These are phyloP conservation scores for Monodelphis domestica DNA, from an alignment of 2,797 vertebrate species.

Conservation along the genomic window DNA sequence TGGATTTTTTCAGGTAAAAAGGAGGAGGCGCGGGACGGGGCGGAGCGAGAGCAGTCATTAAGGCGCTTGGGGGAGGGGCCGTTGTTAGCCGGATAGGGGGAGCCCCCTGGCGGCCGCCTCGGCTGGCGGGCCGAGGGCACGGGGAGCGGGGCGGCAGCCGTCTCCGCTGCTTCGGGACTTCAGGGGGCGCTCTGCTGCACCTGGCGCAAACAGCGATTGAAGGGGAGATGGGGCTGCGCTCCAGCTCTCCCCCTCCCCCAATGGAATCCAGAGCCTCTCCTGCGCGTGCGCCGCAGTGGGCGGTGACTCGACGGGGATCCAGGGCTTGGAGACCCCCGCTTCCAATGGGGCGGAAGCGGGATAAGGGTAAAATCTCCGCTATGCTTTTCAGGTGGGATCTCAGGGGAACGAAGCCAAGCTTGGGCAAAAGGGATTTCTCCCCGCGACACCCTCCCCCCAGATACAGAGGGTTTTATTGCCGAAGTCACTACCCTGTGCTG, in stretches of 20 bases:
- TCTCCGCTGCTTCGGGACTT: not conserved
- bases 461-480: too few species aligned
- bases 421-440: too few species aligned
- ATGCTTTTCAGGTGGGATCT: too few species aligned
- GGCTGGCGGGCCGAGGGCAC: conserved; percentile 21
- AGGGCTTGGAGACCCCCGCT: too few species aligned
- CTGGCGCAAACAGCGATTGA: not conserved
- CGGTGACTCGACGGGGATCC: too few species aligned
- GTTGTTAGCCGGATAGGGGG: not conserved
- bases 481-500: too few species aligned
- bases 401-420: rapidly evolving
- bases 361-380: not conserved
- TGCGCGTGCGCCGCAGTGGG: too few species aligned
- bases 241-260: not conserved
- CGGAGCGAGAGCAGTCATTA: not conserved
- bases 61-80: not conserved
- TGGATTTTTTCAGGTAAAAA: conserved; percentile 53
- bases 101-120: not conserved
- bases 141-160: not conserved
- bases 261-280: not conserved
- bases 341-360: not conserved
- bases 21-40: not conserved
- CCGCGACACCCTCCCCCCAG: too few species aligned
- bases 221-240: not conserved
- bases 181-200: not conserved